phyloP scores from a whole-genome alignment of 2,797 vertebrate species.

The Pantherophis vulpinus region DNA sequence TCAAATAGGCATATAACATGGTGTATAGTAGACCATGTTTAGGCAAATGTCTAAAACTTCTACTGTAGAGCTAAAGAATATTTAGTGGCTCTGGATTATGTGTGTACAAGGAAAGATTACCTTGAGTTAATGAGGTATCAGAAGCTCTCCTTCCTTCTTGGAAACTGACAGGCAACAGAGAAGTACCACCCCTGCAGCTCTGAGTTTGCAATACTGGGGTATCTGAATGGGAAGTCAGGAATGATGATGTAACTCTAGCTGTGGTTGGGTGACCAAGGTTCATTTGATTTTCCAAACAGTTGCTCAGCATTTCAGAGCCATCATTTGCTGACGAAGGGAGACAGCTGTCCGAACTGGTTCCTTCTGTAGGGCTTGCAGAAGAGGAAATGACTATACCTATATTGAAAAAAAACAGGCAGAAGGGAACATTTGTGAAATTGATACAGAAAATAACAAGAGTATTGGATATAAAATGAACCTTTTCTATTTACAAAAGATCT shows the following conservation, averaged over 20 bases:
- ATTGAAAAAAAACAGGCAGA: constrained; percentile 10
- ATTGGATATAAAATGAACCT: neutral
- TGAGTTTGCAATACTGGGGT: constrained; percentile 83
- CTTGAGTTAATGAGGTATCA: constrained; percentile 95
- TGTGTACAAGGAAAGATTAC: constrained; percentile 63
- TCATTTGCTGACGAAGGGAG: constrained; percentile 81
- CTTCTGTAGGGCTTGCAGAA: constrained; percentile 83
- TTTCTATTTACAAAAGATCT: constrained; percentile 43
- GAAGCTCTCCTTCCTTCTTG: constrained; percentile 94
- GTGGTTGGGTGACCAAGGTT: constrained; percentile 70
- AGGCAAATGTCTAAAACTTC: neutral
- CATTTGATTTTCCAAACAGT: constrained; percentile 74
- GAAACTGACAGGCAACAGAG: constrained; percentile 79
- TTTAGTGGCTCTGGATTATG: neutral
- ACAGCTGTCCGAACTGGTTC: constrained; percentile 91
- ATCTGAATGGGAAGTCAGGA: constrained; percentile 79
- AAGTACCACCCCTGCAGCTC: constrained; percentile 75
- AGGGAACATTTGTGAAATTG: constrained; percentile 58
- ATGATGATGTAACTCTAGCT: constrained; percentile 71
- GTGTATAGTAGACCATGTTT: neutral
- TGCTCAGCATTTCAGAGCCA: constrained; percentile 65
- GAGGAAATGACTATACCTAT: constrained; percentile 83
- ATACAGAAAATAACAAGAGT: constrained; percentile 42
- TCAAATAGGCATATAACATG: neutral
- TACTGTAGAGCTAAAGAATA: neutral